Evolutionary conservation across 2,113 vertebrate species (phyloP), one percentile per base, ranked within the genome.

Genomic region (Hirundichthys speculiger): DNA sequence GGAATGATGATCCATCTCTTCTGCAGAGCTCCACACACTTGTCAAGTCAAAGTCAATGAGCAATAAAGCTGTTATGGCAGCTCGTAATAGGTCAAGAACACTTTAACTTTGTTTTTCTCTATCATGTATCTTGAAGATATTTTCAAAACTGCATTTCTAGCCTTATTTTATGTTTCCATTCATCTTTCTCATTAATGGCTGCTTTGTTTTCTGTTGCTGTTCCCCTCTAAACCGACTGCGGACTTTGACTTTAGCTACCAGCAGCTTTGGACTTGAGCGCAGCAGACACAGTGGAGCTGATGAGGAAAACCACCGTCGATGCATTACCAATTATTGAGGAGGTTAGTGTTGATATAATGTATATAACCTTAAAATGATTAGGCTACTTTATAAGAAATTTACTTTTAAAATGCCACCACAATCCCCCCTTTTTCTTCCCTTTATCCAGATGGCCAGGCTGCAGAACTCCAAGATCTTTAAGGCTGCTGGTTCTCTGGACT

Each of bases 401-500:
- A 34, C n/a, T 34, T 34, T 34, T 34, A 34, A 34, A 34, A 10
- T 9, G 30, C 30, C 30, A 34, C 30, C 30, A 6, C 30, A n/a
- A n/a, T 10, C 2, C 30, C 30, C 6, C 7, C 6, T 34, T 34
- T 34, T 18, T 47, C 8, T 38, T 11, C 16, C 27, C 18, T 55
- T 47, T 9, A 3, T 49, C 14, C 68, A 92, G 91, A 2, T 89
- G 13, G 13, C 40, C 39, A 79, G 57, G 61, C 49, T 90, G 61
- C 75, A 72, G 75, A 75, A 41, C 58, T 90, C 86, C 1, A 12
- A 1, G 9, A 22, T 41, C 56, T 64, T 89, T 13, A 61, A 72
- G 34, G 69, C 78, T n/a, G 68, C 83, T 0, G 7, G 24, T 8
- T 65, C 73, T 11, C 16, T 91, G 74, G 70, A 92, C 72, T 91